A percentile compares a stretch with the other conserved stretches of the same genome.
These are phyloP conservation scores for Phenganax subtilis DNA, from an alignment of 92 coral and sea anemone species.

Conservation along the genomic window DNA sequence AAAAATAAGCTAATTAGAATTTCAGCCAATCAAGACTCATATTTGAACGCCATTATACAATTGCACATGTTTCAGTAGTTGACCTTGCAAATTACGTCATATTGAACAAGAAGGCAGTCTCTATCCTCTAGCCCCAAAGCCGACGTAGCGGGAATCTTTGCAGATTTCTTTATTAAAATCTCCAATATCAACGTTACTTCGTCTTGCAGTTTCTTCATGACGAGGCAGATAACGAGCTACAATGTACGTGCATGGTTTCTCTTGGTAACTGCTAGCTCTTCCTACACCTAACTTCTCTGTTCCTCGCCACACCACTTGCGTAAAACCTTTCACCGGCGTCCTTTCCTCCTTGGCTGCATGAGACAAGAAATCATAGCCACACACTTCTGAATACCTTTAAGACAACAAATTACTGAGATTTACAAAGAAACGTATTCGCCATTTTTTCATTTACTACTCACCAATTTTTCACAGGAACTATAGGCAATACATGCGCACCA, in stretches of 20 bases:
- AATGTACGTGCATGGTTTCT: conserved; percentile 64
- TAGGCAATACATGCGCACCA: conserved; percentile 20
- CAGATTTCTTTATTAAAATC: conserved; percentile 37
- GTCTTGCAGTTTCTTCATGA: conserved; percentile 48
- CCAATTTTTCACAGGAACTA: conserved; percentile 36
- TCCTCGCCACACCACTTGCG: conserved; percentile 71
- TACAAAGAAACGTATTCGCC: not conserved
- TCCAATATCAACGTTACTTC: conserved; percentile 65
- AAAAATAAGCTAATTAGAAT: too few species aligned
- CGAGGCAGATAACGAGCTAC: conserved; percentile 74
- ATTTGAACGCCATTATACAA: too few species aligned
- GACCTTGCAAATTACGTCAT: too few species aligned
- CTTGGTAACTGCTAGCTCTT: conserved; percentile 53
- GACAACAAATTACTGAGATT: not conserved
- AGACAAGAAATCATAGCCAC: conserved; percentile 28
- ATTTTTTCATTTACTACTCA: not conserved
- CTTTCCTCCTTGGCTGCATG: not conserved
- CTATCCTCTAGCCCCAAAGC: conserved; percentile 29
- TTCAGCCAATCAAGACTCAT: too few species aligned
- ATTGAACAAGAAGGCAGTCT: too few species aligned
- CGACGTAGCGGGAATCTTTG: conserved; percentile 18
- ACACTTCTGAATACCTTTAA: conserved; percentile 32
- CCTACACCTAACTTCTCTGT: conserved; percentile 75
- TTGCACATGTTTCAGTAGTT: too few species aligned
- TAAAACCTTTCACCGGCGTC: conserved; percentile 9